phyloP scores from a whole-genome alignment of 2,113 vertebrate species.

The Struthidea cinerea region DNA sequence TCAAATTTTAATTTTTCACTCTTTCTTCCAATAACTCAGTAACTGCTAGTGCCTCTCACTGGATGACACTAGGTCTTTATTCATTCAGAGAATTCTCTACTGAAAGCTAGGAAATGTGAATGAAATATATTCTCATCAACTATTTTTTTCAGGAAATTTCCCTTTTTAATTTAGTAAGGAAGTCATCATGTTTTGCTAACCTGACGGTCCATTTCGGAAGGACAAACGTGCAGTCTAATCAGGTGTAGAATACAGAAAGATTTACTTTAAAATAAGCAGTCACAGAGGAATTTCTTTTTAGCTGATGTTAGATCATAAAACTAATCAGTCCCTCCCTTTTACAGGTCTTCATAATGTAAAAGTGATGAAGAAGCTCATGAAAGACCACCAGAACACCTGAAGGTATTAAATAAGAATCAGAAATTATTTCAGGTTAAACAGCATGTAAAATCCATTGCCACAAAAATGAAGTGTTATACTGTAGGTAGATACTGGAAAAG shows the following conservation, averaged over 20 bases:
- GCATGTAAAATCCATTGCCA: neutral
- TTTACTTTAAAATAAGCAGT: neutral
- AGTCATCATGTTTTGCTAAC: neutral
- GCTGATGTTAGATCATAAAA: neutral
- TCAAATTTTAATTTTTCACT: neutral
- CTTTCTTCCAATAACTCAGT: neutral
- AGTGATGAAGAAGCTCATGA: neutral
- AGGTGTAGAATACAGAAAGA: neutral
- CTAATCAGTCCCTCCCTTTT: neutral
- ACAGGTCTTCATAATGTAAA: neutral
- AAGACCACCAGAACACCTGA: neutral
- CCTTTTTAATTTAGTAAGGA: neutral
- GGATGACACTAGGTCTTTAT: neutral
- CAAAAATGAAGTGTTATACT: neutral
- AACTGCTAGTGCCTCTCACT: neutral
- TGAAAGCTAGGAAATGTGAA: neutral
- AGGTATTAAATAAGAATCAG: neutral
- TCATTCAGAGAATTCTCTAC: neutral
- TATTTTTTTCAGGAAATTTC: neutral
- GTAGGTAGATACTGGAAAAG: neutral
- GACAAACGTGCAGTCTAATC: neutral
- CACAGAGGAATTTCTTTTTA: neutral
- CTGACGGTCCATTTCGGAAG: neutral
- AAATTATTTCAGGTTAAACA: neutral
- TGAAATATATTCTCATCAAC: neutral